These are phyloP conservation scores for Eudyptes chrysolophus DNA, from an alignment of 2,113 vertebrate genomes.

Conservation along the genomic window DNA sequence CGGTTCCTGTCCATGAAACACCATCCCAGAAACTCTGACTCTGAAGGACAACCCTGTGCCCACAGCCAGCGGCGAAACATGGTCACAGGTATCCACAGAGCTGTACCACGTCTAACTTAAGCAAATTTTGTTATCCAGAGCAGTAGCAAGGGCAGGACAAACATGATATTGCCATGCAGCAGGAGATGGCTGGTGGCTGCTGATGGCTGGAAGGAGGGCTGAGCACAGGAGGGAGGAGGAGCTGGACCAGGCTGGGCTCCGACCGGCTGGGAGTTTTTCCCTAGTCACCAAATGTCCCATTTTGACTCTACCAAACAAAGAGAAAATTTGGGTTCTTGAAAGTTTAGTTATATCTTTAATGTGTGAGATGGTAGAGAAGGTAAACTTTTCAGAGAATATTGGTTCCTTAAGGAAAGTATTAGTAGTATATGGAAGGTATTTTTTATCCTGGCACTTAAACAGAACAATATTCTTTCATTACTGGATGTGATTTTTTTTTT, in stretches of 20 bases:
- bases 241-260: not conserved
- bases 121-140: not conserved
- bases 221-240: not conserved
- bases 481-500: not conserved
- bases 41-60: not conserved
- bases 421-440: not conserved
- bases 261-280: not conserved
- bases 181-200: not conserved
- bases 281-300: not conserved
- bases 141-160: not conserved
- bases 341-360: not conserved
- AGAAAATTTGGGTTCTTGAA: not conserved
- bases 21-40: not conserved
- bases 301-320: not conserved
- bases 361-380: not conserved
- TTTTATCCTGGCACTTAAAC: not conserved
- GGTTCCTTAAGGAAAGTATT: not conserved
- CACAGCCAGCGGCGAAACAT: not conserved
- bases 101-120: fast-evolving
- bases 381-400: not conserved
- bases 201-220: not conserved
- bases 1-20: not conserved
- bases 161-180: not conserved
- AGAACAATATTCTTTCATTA: not conserved
- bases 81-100: not conserved